These are phyloP conservation scores for Drosophila testacea DNA, from an alignment of 2,888 invertebrate species.

Conservation along the genomic window DNA sequence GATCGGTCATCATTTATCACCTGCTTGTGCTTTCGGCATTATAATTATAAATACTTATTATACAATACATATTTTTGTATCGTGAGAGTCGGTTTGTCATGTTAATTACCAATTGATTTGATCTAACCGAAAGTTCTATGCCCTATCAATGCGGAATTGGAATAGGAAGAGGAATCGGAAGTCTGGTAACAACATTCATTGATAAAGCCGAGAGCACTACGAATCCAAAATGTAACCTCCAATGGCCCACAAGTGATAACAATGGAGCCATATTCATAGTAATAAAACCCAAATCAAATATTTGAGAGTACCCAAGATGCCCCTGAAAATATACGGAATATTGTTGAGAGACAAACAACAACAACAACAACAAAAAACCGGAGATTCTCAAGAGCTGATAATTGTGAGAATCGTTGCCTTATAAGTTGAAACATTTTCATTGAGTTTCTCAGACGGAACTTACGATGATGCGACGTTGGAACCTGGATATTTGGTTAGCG, in stretches of 20 bases:
- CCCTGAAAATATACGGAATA: not conserved
- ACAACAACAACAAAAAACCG: not conserved
- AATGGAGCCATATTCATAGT: not conserved
- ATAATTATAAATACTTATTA: conserved; percentile 12
- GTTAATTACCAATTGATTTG: conserved; percentile 2
- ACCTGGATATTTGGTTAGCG: conserved; percentile 1
- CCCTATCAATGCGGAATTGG: not conserved
- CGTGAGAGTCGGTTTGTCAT: not conserved
- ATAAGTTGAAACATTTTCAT: conserved; percentile 8
- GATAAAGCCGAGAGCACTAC: not conserved
- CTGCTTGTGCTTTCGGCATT: conserved; percentile 1
- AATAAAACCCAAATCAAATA: conserved; percentile 1
- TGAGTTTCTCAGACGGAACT: conserved; percentile 10
- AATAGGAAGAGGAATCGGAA: not conserved
- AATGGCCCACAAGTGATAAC: conserved; percentile 13
- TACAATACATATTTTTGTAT: not conserved
- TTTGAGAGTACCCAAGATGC: conserved; percentile 4
- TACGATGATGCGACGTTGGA: conserved; percentile 25
- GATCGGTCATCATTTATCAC: conserved; percentile 4
- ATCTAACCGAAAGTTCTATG: conserved; percentile 8
- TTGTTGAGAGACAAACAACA: not conserved
- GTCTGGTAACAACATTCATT: not conserved
- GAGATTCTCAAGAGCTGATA: conserved; percentile 10
- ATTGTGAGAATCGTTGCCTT: conserved; percentile 15
- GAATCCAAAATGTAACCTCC: not conserved